phyloP scores from a whole-genome alignment of 2,797 vertebrate genomes.

The Jordanella pulchra region DNA sequence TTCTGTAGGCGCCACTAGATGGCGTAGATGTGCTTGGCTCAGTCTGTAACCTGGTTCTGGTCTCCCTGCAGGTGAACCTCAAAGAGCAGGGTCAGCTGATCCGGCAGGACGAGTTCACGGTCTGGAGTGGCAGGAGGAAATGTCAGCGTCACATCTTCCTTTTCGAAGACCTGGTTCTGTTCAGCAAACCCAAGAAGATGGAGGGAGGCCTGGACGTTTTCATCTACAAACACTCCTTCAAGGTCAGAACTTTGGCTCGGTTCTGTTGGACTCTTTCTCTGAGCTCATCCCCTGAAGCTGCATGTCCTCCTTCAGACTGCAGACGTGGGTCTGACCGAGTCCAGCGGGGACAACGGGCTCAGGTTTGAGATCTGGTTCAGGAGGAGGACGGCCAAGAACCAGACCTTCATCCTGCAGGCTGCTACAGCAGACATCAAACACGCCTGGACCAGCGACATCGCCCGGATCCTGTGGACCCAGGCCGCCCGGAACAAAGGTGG shows the following conservation, averaged over 20 bases:
- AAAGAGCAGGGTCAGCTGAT: constrained; percentile 97
- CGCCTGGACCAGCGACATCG: constrained; percentile 89
- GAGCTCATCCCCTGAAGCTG: background rate
- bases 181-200: constrained; percentile 92
- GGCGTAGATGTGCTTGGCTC: background rate
- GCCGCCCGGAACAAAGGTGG: constrained; percentile 91
- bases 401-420: constrained; percentile 90
- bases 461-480: constrained; percentile 93
- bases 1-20: background rate
- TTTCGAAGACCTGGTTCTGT: constrained; percentile 94
- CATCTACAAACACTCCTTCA: constrained; percentile 94
- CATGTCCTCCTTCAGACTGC: constrained; percentile 80
- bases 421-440: constrained; percentile 81
- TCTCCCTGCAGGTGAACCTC: constrained; percentile 87
- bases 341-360: constrained; percentile 84
- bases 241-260: constrained; percentile 73
- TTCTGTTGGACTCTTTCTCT: too few species aligned
- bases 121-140: constrained; percentile 88
- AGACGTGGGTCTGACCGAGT: constrained; percentile 95
- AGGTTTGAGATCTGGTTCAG: constrained; percentile 98
- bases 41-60: background rate
- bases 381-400: constrained; percentile 87
- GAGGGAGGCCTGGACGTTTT: constrained; percentile 88
- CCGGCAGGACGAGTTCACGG: constrained; percentile 90
- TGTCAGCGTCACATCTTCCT: constrained; percentile 92